Evolutionary conservation across 2,113 vertebrate species (phyloP).

Genomic region (Pholis gunnellus): DNA sequence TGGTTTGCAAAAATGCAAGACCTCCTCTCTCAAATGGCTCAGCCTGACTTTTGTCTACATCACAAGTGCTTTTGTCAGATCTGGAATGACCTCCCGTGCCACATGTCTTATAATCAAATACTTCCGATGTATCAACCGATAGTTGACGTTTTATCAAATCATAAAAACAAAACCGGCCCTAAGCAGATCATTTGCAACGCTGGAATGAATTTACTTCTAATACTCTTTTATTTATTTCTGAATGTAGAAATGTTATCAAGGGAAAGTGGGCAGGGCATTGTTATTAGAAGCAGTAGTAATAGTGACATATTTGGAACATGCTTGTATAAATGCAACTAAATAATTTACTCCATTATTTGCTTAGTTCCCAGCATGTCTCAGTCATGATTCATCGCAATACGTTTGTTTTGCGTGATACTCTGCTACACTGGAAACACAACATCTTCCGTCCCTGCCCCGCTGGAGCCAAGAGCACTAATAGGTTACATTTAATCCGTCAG

Average conservation of each 20-base stretch:
- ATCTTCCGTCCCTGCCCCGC: not conserved
- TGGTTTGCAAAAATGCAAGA: constrained; percentile 47
- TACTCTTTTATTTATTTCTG: not conserved
- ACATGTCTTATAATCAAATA: constrained; percentile 10
- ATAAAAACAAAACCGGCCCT: not conserved
- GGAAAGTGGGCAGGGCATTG: not conserved
- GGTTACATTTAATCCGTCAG: constrained; percentile 51
- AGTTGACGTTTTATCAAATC: not conserved
- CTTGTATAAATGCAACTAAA: constrained; percentile 29
- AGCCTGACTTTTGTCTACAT: constrained; percentile 17
- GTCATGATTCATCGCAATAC: constrained; percentile 42
- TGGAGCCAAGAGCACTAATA: constrained; percentile 18
- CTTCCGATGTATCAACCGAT: not conserved
- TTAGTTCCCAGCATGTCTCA: constrained; percentile 34
- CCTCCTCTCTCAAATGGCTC: constrained; percentile 36
- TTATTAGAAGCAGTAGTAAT: not conserved
- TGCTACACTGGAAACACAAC: constrained; percentile 38
- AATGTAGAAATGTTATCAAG: not conserved
- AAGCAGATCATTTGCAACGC: not conserved
- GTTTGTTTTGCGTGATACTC: not conserved
- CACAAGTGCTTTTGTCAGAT: constrained; percentile 6
- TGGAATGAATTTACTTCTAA: not conserved
- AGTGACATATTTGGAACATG: constrained; percentile 35
- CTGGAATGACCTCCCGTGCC: not conserved
- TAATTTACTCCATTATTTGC: constrained; percentile 47